Base-by-base conservation (phyloP, 2,113 vertebrate genomes). In the Orthonyx spaldingii region DNA sequence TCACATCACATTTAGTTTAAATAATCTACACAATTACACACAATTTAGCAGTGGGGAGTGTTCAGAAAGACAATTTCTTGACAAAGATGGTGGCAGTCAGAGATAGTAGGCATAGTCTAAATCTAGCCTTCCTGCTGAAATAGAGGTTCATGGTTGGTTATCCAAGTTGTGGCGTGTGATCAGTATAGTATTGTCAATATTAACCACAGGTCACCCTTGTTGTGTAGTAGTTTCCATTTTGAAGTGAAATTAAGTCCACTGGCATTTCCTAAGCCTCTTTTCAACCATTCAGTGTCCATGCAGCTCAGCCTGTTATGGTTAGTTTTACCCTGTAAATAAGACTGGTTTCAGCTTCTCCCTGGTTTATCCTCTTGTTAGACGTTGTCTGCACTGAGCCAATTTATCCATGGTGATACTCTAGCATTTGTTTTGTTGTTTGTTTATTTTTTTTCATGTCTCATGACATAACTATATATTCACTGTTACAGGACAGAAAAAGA, bases 391-490 rank as follows among this genome's bases (percentile, higher is more conserved):
- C 7, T 44, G 20, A 76, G 4, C 10, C 24, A 56, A 6, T 52
- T 64, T 42, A 47, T 60, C 7, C 18, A 15, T 47, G 6, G 39
- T 47, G 32, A 9, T 18, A 70, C 6, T 26, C 6, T 22, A 65
- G 8, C 11, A 19, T 39, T 65, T 56, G 19, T n/a, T 84, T 84
- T 28, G 10, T 47, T 64, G 11, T 30, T 60, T 39, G 2, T 42
- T 35, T 39, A 5, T 28, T 32, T 15, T 33, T 24, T 56, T 74
- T n/a, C 7, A 3, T 30, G 8, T 65, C 57, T 83, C 0, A 0
- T 50, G 18, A 28, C 61, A 65, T 28, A 56, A 35, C 15, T 56
- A 12, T 37, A 24, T 60, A 52, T 30, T 74, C 6, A 26, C 32
- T 39, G 23, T 35, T 57, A 74, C 4, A 50, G 5, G 46, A 33